Evolutionary conservation across 2,888 invertebrate genomes (phyloP), one percentile per base, ranked within the genome.

Genomic region (Cepaea hortensis): DNA sequence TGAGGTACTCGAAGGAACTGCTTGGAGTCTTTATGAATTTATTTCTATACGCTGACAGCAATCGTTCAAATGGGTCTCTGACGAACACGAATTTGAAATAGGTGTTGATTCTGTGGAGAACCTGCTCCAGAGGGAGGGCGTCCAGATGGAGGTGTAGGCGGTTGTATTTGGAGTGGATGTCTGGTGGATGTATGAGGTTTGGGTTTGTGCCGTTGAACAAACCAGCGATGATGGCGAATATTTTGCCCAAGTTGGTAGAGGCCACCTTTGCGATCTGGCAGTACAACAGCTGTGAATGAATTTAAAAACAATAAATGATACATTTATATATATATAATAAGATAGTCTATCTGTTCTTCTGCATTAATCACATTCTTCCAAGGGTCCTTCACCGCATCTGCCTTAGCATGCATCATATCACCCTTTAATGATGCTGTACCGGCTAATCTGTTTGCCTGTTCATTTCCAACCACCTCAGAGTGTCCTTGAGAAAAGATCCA

Each of bases 211-310:
- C 90, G 80, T 92, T 91, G 89, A 91, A 90, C 80, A 90, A 89
- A 3, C 96, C 96, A 5, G 96, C 96, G 87, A 98, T 95, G 90
- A 97, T 96, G 96, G 98, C 97, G 85, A 98, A 95, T 55, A 98
- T 96, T 80, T 98, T 95, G 94, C 98, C 98, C 97, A 98, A 98
- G 94, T 98, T 98, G 18, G 98, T 98, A 94, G 98, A 98, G 84
- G 98, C 98, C 84, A 94, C 94, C 96, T 98, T 98, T 87, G 98
- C 98, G 89, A 98, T 97, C 94, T 98, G 98, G 94, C 98, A 98
- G 93, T 98, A 98, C 18, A 98, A 95, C n/a, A 98, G 95, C 94
- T 97, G 85, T 68, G 48, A 48, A 50, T 9, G 55, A 55, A 55
- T 0, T 55, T 6, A 11, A 55, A 55, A 55, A 55, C 6, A 35